These are phyloP conservation scores for Synergus itoensis DNA, from an alignment of 2,888 invertebrate genomes.

Conservation along the genomic window DNA sequence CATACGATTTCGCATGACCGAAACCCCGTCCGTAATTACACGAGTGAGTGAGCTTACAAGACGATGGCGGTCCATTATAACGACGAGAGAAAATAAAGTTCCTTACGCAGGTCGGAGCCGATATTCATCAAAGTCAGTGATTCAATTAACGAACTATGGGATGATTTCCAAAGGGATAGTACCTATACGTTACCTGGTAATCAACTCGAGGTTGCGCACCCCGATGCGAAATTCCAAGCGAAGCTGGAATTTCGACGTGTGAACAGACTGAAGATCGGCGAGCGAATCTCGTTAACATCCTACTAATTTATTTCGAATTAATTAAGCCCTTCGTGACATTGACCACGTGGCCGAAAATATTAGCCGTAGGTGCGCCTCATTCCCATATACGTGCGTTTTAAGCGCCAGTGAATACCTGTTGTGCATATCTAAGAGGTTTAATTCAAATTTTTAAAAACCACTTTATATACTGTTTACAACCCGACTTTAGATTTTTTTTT, in stretches of 20 bases:
- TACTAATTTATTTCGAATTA: conserved; percentile 56
- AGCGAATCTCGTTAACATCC: conserved; percentile 55
- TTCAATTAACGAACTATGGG: conserved; percentile 64
- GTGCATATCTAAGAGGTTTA: conserved; percentile 2
- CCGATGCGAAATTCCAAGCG: conserved; percentile 54
- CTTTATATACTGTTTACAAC: conserved; percentile 25
- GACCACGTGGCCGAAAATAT: conserved; percentile 39
- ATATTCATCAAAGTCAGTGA: conserved; percentile 70
- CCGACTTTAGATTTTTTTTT: neutral
- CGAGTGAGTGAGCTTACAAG: conserved; percentile 58
- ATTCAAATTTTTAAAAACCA: conserved; percentile 21
- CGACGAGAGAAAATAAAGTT: conserved; percentile 59
- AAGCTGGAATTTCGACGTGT: conserved; percentile 48
- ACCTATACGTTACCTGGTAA: conserved; percentile 20
- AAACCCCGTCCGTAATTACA: conserved; percentile 56
- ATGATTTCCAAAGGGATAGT: conserved; percentile 58
- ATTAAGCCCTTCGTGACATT: conserved; percentile 47
- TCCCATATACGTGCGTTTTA: neutral
- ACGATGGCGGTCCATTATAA: conserved; percentile 50
- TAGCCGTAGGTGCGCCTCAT: neutral
- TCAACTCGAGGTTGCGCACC: conserved; percentile 30
- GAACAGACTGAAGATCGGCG: conserved; percentile 52
- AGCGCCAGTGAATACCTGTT: conserved; percentile 25
- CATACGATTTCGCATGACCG: conserved; percentile 46
- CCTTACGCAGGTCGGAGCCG: conserved; percentile 54